phyloP scores from a whole-genome alignment of 2,888 invertebrate species.

The Monochamus alternatus region DNA sequence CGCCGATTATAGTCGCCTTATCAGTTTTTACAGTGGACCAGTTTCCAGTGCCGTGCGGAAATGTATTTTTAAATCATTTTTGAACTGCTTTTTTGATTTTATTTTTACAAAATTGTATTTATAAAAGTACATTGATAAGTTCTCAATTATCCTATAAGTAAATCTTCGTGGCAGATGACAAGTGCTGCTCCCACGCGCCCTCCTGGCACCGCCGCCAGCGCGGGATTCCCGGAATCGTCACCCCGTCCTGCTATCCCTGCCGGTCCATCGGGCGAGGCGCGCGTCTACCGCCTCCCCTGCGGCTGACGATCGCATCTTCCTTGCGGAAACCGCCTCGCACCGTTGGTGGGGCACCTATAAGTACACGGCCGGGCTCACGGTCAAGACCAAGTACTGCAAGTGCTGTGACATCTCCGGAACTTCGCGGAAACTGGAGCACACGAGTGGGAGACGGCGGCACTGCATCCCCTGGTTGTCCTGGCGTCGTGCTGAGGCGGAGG shows the following conservation, averaged over 20 bases:
- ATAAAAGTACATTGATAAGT: no score
- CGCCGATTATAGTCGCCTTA: no score
- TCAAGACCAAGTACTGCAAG: slow-evolving; percentile 62
- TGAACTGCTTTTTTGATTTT: no score
- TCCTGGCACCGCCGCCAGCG: not conserved
- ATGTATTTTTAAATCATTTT: no score
- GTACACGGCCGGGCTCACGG: slow-evolving; percentile 64
- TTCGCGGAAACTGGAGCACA: slow-evolving; percentile 39
- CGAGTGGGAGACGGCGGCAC: not conserved
- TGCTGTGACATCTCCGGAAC: slow-evolving; percentile 43
- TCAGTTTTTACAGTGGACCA: no score
- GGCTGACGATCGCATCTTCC: slow-evolving; percentile 45
- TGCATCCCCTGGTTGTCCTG: slow-evolving; percentile 9
- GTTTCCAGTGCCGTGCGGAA: no score
- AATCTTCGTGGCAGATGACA: no score
- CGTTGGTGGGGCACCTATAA: slow-evolving; percentile 65
- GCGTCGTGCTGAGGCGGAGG: not conserved
- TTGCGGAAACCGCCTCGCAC: slow-evolving; percentile 53
- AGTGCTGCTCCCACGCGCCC: not conserved
- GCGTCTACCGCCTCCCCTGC: slow-evolving; percentile 16
- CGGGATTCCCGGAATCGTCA: slow-evolving; percentile 22
- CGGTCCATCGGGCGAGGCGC: not conserved
- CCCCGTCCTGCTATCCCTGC: not conserved
- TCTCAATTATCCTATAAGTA: no score
- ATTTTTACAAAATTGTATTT: no score